These are phyloP conservation scores for Cheumatopsyche charites DNA, from an alignment of 1,140 invertebrate genomes.

Conservation along the genomic window DNA sequence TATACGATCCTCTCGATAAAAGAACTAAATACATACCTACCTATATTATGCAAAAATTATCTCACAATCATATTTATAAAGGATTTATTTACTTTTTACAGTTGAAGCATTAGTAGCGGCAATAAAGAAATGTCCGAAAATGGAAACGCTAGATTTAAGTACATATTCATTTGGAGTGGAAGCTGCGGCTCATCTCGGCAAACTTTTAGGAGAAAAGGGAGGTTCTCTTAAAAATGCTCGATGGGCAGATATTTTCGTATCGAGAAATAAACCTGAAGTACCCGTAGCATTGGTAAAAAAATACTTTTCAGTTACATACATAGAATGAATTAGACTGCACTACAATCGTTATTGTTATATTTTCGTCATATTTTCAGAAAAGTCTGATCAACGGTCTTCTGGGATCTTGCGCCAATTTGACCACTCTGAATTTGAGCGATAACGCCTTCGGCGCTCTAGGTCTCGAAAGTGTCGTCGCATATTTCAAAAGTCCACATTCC, in stretches of 20 bases:
- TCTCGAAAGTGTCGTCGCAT: conserved; percentile 16
- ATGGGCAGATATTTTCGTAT: conserved; percentile 31
- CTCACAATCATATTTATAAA: too few relatives aligned
- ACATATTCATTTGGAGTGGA: conserved; percentile 18
- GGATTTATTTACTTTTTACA: conserved; percentile 21
- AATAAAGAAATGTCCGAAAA: conserved; percentile 11
- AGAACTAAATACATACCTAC: too few relatives aligned
- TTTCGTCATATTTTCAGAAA: background rate
- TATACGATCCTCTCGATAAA: too few relatives aligned
- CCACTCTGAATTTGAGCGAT: conserved; percentile 19
- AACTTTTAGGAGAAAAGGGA: conserved; percentile 8
- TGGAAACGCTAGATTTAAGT: background rate
- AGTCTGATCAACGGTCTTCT: conserved; percentile 24
- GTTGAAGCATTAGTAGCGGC: conserved; percentile 20
- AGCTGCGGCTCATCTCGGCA: conserved; percentile 10
- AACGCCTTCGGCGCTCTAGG: conserved; percentile 32
- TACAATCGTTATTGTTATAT: conserved; percentile 10
- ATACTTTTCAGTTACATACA: background rate
- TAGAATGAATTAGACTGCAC: background rate
- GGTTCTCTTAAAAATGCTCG: background rate
- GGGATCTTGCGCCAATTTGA: conserved; percentile 20
- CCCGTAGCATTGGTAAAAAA: conserved; percentile 27
- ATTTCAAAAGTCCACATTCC: conserved; percentile 21
- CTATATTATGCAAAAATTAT: too few relatives aligned
- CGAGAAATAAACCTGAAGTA: conserved; percentile 30